Conservation (phyloP, 2,888 invertebrate genomes). For the Campoletis raptor region DNA sequence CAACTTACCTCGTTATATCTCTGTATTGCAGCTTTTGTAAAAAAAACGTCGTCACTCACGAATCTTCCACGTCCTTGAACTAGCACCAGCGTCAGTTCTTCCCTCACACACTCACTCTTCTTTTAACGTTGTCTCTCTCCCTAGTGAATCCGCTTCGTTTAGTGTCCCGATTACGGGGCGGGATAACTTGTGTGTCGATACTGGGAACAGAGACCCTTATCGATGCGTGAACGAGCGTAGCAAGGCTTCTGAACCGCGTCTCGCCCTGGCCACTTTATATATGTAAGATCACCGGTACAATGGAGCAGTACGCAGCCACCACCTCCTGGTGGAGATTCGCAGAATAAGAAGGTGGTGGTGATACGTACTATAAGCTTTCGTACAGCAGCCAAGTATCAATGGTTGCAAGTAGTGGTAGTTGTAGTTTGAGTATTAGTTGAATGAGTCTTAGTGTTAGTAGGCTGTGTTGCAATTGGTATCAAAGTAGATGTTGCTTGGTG, state of each 20-base stretch:
- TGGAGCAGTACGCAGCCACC: conserved; percentile 73
- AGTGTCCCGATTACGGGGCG: conserved; percentile 10
- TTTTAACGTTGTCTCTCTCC: not conserved
- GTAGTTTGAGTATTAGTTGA: conserved; percentile 19
- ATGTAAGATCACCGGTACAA: conserved; percentile 81
- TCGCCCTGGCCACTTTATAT: conserved; percentile 84
- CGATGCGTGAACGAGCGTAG: conserved; percentile 80
- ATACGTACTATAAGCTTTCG: conserved; percentile 30
- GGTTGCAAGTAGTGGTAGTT: conserved; percentile 49
- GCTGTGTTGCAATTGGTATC: not conserved
- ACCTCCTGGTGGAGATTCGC: conserved; percentile 76
- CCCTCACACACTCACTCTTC: conserved; percentile 50
- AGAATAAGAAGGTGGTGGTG: conserved; percentile 63
- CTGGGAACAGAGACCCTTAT: conserved; percentile 60
- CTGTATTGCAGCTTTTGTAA: conserved; percentile 4
- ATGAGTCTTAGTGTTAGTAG: not conserved
- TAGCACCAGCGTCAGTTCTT: conserved; percentile 26
- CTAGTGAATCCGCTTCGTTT: conserved; percentile 3
- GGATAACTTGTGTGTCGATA: conserved; percentile 17
- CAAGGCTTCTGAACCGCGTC: conserved; percentile 83
- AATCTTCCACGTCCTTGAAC: conserved; percentile 52
- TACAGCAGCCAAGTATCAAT: conserved; percentile 39
- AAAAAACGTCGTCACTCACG: conserved; percentile 47
- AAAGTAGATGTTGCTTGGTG: conserved; percentile 23
- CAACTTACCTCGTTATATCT: conserved; percentile 48